Percentiles rank a stretch among this genome's conserved stretches.
Conservation (phyloP, 2,888 invertebrate genomes). For the Pyrgus malvae region DNA sequence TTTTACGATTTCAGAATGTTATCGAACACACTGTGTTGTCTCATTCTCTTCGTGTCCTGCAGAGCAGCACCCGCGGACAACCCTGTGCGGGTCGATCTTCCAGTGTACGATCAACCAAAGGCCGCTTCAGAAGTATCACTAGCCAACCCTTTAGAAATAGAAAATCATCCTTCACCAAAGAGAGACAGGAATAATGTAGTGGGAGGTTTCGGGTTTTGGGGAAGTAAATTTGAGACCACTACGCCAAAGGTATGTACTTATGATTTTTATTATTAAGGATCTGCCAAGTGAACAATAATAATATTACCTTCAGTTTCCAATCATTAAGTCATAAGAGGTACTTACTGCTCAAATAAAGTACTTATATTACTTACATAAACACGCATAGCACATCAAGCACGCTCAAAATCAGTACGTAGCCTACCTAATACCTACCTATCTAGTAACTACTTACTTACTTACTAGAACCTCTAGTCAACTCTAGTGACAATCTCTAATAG, state of each 20-base stretch:
- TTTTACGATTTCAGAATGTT: conserved; percentile 48
- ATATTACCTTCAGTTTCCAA: too few relatives aligned
- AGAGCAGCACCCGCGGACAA: conserved; percentile 55
- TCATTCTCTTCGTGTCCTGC: conserved; percentile 41
- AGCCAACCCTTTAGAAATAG: conserved; percentile 45
- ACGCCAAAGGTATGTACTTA: conserved; percentile 6
- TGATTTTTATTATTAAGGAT: too few relatives aligned
- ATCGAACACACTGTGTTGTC: conserved; percentile 9
- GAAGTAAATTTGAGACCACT: conserved; percentile 47
- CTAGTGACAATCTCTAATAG: too few relatives aligned
- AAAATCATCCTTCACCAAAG: conserved; percentile 53
- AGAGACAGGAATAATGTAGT: conserved; percentile 39
- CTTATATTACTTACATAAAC: too few relatives aligned
- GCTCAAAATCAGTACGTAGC: too few relatives aligned
- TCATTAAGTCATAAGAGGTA: too few relatives aligned
- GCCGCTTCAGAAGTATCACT: conserved; percentile 38
- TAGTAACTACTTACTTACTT: too few relatives aligned
- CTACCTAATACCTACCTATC: too few relatives aligned
- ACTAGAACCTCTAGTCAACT: too few relatives aligned
- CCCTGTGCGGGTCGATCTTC: conserved; percentile 64
- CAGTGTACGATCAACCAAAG: conserved; percentile 61
- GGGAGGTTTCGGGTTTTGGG: conserved; percentile 40
- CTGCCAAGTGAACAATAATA: too few relatives aligned
- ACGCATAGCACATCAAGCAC: too few relatives aligned
- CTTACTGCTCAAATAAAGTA: too few relatives aligned